A percentile compares a stretch with the other conserved stretches of the same genome.
Conservation (phyloP, 2,113 vertebrate genomes). For the Harpagus bidentatus region DNA sequence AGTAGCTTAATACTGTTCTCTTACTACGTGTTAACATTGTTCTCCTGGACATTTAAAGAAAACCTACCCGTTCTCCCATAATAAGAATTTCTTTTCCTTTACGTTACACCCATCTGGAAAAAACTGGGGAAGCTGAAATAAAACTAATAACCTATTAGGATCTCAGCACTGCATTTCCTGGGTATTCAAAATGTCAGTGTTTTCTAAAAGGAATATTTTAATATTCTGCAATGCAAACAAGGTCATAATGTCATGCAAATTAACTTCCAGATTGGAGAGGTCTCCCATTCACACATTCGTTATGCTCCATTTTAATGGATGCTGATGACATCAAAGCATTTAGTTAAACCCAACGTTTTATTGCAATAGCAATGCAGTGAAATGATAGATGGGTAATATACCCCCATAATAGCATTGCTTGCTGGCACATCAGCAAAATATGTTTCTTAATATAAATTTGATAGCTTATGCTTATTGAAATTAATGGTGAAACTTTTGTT, state of each 20-base stretch:
- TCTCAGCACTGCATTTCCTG: conserved; percentile 20
- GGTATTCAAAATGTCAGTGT: conserved; percentile 3
- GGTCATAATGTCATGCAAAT: conserved; percentile 64
- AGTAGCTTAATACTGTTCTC: not conserved
- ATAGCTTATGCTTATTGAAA: not conserved
- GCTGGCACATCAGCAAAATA: not conserved
- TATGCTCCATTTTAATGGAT: conserved; percentile 48
- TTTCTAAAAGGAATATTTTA: conserved; percentile 37
- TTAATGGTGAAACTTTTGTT: not conserved
- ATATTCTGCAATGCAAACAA: conserved; percentile 61
- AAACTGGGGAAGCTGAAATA: not conserved
- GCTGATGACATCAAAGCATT: conserved; percentile 50
- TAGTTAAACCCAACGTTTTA: not conserved
- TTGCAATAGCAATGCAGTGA: not conserved
- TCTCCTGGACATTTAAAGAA: not conserved
- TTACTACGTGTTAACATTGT: not conserved
- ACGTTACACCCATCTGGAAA: not conserved
- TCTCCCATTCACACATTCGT: conserved; percentile 37
- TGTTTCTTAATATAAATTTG: not conserved
- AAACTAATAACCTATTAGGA: not conserved
- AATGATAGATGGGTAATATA: not conserved
- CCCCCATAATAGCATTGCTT: not conserved
- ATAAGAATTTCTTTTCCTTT: not conserved
- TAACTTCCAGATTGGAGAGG: conserved; percentile 47
- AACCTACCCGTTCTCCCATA: not conserved